Conservation (phyloP, 1,140 invertebrate species). For the Euura saliciscinereae region DNA sequence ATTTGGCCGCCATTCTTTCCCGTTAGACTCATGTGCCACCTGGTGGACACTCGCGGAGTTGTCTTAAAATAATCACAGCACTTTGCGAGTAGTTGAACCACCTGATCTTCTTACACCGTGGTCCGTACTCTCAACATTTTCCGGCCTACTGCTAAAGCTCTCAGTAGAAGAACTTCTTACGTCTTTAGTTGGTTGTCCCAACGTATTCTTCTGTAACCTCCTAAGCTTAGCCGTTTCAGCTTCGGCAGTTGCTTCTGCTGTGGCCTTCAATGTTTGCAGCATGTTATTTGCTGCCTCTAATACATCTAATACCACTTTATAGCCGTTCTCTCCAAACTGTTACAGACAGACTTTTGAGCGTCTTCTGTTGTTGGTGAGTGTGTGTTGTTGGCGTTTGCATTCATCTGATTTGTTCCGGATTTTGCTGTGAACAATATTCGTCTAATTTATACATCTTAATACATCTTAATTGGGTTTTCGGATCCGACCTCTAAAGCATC, state of each 20-base stretch:
- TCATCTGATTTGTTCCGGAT: neutral
- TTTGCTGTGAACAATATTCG: neutral
- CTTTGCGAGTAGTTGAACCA: too few relatives aligned
- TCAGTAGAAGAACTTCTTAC: neutral
- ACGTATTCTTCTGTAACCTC: neutral
- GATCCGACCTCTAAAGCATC: neutral
- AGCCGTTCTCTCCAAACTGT: neutral
- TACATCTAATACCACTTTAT: neutral
- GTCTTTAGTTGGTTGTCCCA: neutral
- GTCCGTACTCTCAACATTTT: neutral
- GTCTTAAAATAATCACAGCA: too few relatives aligned
- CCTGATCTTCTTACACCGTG: too few relatives aligned
- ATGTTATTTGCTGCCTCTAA: slow-evolving; percentile 1
- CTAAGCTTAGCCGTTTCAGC: neutral
- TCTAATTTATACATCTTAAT: neutral
- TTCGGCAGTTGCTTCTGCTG: neutral
- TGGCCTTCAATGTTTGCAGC: neutral
- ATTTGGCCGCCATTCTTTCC: too few relatives aligned
- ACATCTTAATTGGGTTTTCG: neutral
- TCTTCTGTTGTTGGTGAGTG: neutral
- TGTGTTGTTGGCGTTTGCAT: neutral
- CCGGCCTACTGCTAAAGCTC: neutral
- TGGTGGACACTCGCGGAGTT: too few relatives aligned
- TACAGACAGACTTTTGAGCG: neutral
- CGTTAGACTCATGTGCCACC: too few relatives aligned